Evolutionary conservation across 2,888 invertebrate species (phyloP), one percentile per base, ranked within the genome.

Genomic region (Pycnomerus fuliginosus): DNA sequence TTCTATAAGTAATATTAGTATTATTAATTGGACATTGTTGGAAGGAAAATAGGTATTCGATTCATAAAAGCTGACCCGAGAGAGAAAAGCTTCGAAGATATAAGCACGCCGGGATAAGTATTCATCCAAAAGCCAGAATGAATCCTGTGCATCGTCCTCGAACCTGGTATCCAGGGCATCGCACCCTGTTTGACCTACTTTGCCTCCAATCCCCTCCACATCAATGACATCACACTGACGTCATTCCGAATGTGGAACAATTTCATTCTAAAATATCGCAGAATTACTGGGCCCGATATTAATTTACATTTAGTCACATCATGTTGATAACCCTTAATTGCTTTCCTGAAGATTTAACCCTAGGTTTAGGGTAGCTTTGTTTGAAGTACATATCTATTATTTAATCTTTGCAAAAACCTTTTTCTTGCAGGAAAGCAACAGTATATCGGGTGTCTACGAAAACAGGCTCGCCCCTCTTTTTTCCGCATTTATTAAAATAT

Each of bases 141-240:
- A 66, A 68, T 61, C 60, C 61, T 56, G 62, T 65, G 62, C 62
- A 62, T 55, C 63, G 68, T 64, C 68, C 68, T 69, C 70, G 67
- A 68, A 69, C 68, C 67, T 60, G 61, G 58, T 57, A 63, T 63
- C 66, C 80, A 74, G 80, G 78, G 74, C 76, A 77, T 76, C 80
- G 80, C 79, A 80, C 76, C 80, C 80, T 77, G 76, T 74, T 74
- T 77, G 80, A 80, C 81, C 82, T 74, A 82, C 73, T 79, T 83
- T 79, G 74, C 73, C 76, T 77, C 76, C 39, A 35, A 71, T 71
- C 69, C 71, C 55, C 54, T 50, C 55, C 56, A 53, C 54, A 63
- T 63, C 53, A 61, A 62, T 69, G 70, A 70, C 69, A 64, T 70
- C 67, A 65, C 48, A 70, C 74, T 79, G 79, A 80, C 79, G 80